Evolutionary conservation across 2,888 invertebrate species (phyloP).

Genomic region (Diploptera punctata): DNA sequence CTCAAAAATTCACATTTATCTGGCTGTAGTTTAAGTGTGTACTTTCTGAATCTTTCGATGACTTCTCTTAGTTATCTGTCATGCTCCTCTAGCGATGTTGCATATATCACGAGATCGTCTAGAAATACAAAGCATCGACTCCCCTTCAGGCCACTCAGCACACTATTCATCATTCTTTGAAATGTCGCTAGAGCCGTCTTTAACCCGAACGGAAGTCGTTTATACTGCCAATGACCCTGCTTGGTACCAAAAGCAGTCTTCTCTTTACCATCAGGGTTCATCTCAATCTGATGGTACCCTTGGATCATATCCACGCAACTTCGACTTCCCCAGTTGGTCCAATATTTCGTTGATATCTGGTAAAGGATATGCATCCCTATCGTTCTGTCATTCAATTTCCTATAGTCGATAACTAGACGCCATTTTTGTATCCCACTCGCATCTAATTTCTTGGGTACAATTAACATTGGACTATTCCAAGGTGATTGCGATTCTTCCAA

Average conservation of each 20-base stretch:
- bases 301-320: neutral
- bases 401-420: neutral
- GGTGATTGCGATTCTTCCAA: no score
- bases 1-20: no score
- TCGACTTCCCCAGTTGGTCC: neutral
- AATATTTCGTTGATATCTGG: conserved; percentile 7
- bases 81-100: no score
- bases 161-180: neutral
- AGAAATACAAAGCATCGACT: no score
- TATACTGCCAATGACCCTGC: no score
- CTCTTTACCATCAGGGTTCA: neutral
- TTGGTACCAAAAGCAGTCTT: no score
- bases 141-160: neutral
- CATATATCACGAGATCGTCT: no score
- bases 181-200: neutral
- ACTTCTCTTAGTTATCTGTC: no score
- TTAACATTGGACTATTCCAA: no score
- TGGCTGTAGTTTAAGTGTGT: no score
- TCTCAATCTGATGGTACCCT: conserved; percentile 12
- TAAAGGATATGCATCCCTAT: neutral
- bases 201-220: no score
- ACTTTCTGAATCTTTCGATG: conserved; percentile 25
- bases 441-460: conserved; percentile 43
- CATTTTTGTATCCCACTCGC: neutral
- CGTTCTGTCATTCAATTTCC: neutral